Evolutionary conservation across 1,140 invertebrate species (phyloP).

Genomic region (Episyrphus balteatus): DNA sequence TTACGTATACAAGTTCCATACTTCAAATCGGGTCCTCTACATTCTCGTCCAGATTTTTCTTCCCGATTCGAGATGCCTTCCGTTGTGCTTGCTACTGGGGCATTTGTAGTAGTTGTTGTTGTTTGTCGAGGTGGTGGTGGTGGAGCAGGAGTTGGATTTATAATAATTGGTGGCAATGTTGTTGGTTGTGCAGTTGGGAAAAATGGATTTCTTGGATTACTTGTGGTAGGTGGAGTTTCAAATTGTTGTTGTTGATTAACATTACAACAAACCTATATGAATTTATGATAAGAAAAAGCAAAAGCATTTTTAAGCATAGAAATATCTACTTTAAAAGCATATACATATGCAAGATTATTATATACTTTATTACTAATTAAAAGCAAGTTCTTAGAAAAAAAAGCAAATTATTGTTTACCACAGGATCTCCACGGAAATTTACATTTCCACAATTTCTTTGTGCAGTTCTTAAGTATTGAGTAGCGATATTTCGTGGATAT

Average conservation of each 20-base stretch:
- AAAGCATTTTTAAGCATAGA: not conserved
- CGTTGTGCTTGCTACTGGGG: constrained; percentile 5
- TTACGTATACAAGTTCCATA: constrained; percentile 22
- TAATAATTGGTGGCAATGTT: constrained; percentile 4
- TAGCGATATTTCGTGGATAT: constrained; percentile 12
- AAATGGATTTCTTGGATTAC: constrained; percentile 15
- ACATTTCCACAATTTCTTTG: constrained; percentile 27
- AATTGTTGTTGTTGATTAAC: not conserved
- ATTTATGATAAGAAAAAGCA: not conserved
- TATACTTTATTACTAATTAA: too few species aligned
- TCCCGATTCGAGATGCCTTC: constrained; percentile 10
- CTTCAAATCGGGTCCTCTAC: constrained; percentile 17
- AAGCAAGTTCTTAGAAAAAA: not conserved
- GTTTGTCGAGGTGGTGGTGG: not conserved
- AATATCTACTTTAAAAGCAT: too few species aligned
- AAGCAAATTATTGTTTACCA: constrained; percentile 14
- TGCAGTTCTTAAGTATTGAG: constrained; percentile 21
- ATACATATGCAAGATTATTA: too few species aligned
- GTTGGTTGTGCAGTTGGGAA: constrained; percentile 7
- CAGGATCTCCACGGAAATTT: constrained; percentile 23
- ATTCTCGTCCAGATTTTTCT: constrained; percentile 7
- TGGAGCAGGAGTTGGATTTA: not conserved
- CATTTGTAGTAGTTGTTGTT: constrained; percentile 8
- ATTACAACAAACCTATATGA: too few species aligned
- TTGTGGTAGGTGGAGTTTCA: not conserved